Conservation (phyloP, 2,797 vertebrate species). For the Microctenopoma stevenorrisi region DNA sequence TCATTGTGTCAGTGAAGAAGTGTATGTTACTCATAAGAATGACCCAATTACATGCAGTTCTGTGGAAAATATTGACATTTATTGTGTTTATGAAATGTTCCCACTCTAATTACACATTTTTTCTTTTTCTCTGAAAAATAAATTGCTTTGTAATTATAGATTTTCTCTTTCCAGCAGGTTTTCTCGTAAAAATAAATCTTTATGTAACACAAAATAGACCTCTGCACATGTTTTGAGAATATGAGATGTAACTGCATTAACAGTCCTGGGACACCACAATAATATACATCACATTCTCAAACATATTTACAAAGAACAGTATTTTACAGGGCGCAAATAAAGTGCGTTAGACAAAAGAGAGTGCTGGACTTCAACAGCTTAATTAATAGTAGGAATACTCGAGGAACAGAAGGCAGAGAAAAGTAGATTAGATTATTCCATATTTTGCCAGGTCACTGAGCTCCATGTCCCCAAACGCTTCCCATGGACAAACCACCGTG, state of each 20-base stretch:
- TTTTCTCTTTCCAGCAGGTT: neutral
- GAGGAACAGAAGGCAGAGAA: slow-evolving; percentile 3
- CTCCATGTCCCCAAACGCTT: slow-evolving; percentile 87
- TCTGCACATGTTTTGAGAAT: slow-evolving; percentile 32
- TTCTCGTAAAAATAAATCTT: slow-evolving; percentile 41
- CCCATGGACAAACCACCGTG: slow-evolving; percentile 87
- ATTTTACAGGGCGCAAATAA: slow-evolving; percentile 31
- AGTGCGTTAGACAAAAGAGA: slow-evolving; percentile 35
- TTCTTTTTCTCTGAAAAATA: slow-evolving; percentile 7
- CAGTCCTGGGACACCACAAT: slow-evolving; percentile 5
- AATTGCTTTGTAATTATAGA: slow-evolving; percentile 4
- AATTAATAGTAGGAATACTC: slow-evolving; percentile 9
- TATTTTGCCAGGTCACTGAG: slow-evolving; percentile 86
- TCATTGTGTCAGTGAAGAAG: too few relatives aligned
- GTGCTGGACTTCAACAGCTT: slow-evolving; percentile 13
- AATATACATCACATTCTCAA: slow-evolving; percentile 26
- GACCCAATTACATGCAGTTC: too few relatives aligned
- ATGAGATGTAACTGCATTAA: slow-evolving; percentile 3
- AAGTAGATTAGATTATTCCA: slow-evolving; percentile 78
- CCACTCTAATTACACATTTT: slow-evolving; percentile 26
- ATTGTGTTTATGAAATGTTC: slow-evolving; percentile 39
- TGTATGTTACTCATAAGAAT: too few relatives aligned
- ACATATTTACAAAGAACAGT: slow-evolving; percentile 13
- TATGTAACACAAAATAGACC: slow-evolving; percentile 45
- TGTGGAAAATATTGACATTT: slow-evolving; percentile 33